These are phyloP conservation scores for Diadumene lineata DNA, from an alignment of 92 coral and sea anemone genomes.

Conservation along the genomic window DNA sequence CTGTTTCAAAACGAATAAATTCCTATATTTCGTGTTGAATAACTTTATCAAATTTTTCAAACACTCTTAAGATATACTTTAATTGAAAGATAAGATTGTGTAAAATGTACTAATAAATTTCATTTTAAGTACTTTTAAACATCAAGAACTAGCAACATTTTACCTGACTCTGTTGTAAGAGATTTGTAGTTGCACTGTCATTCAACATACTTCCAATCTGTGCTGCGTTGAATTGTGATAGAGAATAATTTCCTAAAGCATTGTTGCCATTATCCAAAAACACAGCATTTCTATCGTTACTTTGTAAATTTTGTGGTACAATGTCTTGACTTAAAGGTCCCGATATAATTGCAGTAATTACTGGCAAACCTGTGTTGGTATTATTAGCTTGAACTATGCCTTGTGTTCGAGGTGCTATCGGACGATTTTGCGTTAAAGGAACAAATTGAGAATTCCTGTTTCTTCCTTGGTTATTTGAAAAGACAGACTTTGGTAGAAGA, in stretches of 20 bases:
- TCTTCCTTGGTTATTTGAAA: constrained; percentile 11
- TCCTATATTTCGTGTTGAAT: too few relatives aligned
- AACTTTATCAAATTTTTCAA: too few relatives aligned
- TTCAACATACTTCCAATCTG: constrained; percentile 16
- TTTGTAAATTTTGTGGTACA: constrained; percentile 23
- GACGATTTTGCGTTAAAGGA: constrained; percentile 8
- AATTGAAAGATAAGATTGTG: too few relatives aligned
- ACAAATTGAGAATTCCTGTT: neutral
- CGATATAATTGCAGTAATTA: constrained; percentile 31
- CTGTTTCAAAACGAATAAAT: too few relatives aligned
- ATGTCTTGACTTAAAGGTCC: constrained; percentile 26
- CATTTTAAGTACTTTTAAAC: too few relatives aligned
- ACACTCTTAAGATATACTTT: too few relatives aligned
- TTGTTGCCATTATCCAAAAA: neutral
- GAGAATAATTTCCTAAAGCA: neutral
- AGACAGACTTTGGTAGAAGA: constrained; percentile 11
- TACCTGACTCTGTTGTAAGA: constrained; percentile 6
- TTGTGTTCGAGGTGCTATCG: constrained; percentile 22
- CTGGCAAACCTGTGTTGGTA: constrained; percentile 22
- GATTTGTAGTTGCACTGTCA: neutral
- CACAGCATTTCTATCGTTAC: constrained; percentile 6
- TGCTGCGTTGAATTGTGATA: constrained; percentile 7
- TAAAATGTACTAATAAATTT: too few relatives aligned
- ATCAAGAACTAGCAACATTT: neutral
- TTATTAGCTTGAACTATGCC: neutral